These are phyloP conservation scores for Pitta sordida DNA, from an alignment of 2,113 vertebrate genomes.

Conservation along the genomic window DNA sequence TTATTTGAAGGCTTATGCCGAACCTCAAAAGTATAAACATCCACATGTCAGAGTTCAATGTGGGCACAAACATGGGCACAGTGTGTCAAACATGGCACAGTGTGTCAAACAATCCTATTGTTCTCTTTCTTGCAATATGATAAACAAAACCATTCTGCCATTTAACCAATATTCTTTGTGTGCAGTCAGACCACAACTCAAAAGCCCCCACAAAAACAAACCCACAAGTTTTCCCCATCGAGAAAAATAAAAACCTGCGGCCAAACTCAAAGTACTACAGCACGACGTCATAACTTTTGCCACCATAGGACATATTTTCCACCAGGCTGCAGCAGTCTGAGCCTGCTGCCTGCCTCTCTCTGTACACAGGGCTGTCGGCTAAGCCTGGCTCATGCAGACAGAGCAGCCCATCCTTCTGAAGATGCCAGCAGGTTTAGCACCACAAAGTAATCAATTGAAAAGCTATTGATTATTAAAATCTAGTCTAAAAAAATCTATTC, in stretches of 20 bases:
- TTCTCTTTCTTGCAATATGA: background rate
- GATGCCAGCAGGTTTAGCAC: background rate
- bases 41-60: background rate
- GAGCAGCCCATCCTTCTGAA: background rate
- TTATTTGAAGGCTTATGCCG: constrained; percentile 81
- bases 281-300: background rate
- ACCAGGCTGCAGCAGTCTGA: background rate
- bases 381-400: background rate
- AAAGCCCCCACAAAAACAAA: background rate
- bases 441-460: background rate
- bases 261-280: background rate
- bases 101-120: background rate
- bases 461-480: background rate
- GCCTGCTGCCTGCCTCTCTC: background rate
- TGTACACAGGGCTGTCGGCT: background rate
- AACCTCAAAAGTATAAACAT: constrained; percentile 75
- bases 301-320: background rate
- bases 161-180: background rate
- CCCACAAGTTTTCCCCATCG: background rate
- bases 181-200: background rate
- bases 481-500: background rate
- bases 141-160: background rate
- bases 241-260: background rate
- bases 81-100: background rate
- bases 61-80: too few species aligned